These are phyloP conservation scores for Microchirus variegatus DNA, from an alignment of 2,797 vertebrate genomes.

Conservation along the genomic window DNA sequence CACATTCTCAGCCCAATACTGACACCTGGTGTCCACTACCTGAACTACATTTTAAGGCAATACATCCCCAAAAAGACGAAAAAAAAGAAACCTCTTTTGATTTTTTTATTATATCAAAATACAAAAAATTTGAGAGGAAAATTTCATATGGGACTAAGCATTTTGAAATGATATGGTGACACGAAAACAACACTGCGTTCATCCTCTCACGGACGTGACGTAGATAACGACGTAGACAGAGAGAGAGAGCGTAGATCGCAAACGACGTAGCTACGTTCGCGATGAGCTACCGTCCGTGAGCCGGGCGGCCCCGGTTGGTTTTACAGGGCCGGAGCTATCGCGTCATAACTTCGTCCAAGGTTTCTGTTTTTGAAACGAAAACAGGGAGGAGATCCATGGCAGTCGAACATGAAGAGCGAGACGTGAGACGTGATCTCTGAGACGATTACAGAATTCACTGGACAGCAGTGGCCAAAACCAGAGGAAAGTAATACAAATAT, in stretches of 20 bases:
- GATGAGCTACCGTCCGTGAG: slow-evolving; percentile 64
- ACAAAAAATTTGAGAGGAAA: slow-evolving; percentile 87
- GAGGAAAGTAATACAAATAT: slow-evolving; percentile 82
- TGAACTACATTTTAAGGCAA: slow-evolving; percentile 50
- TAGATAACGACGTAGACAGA: too few relatives aligned
- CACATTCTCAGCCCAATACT: slow-evolving; percentile 61
- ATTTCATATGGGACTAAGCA: slow-evolving; percentile 83
- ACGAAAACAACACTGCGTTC: slow-evolving; percentile 81
- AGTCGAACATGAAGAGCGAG: slow-evolving; percentile 78
- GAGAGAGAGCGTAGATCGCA: slow-evolving; percentile 75
- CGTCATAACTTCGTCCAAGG: slow-evolving; percentile 61
- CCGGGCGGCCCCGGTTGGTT: slow-evolving; percentile 60
- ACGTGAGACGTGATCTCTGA: slow-evolving; percentile 73
- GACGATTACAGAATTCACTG: slow-evolving; percentile 70
- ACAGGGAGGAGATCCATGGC: slow-evolving; percentile 73
- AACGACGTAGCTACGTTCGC: slow-evolving; percentile 73
- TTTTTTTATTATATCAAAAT: slow-evolving; percentile 89
- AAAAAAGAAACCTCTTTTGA: slow-evolving; percentile 67
- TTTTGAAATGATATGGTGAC: slow-evolving; percentile 83
- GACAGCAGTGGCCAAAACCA: slow-evolving; percentile 78
- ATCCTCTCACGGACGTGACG: slow-evolving; percentile 75
- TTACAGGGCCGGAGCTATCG: slow-evolving; percentile 60
- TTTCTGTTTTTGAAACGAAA: slow-evolving; percentile 60
- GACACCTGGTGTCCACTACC: slow-evolving; percentile 71
- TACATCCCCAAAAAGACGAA: slow-evolving; percentile 17